Evolutionary conservation across 37 sponge, comb jelly and placozoan genomes (phyloP).

Genomic region (Tethya wilhelma): DNA sequence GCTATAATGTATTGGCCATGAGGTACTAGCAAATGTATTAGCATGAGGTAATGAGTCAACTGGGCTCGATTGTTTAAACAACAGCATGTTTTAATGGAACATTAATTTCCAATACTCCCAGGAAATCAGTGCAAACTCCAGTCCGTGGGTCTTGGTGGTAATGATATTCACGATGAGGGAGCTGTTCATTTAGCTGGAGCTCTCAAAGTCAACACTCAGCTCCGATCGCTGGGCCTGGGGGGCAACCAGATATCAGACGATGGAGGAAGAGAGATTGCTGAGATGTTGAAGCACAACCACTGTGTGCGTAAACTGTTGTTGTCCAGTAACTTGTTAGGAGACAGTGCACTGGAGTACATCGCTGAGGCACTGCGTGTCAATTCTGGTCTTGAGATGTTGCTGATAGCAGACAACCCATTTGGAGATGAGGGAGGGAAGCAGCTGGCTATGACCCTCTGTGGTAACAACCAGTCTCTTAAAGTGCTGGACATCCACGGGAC

Average conservation of each 20-base stretch:
- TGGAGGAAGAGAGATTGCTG: conserved; percentile 68
- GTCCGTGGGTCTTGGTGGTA: conserved; percentile 86
- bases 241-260: conserved; percentile 86
- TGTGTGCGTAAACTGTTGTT: conserved; percentile 61
- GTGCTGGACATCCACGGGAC: conserved; percentile 49
- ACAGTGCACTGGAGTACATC: conserved; percentile 66
- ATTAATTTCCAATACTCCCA: conserved; percentile 10
- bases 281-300: conserved; percentile 70
- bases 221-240: conserved; percentile 81
- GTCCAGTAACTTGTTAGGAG: conserved; percentile 81
- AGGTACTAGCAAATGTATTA: too few species aligned
- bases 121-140: conserved; percentile 59
- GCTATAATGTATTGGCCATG: too few species aligned
- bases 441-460: conserved; percentile 61
- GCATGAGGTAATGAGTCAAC: too few species aligned
- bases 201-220: conserved; percentile 67
- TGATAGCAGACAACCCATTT: conserved; percentile 88
- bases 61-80: too few species aligned
- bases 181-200: conserved; percentile 61
- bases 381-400: conserved; percentile 77
- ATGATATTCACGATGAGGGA: conserved; percentile 89
- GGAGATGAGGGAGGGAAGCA: conserved; percentile 83
- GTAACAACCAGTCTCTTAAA: conserved; percentile 58
- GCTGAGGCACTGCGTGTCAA: conserved; percentile 66
- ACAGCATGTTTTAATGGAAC: background rate